A percentile compares a stretch with the other conserved stretches of the same genome.
Evolutionary conservation across 2,113 vertebrate species (phyloP).

Genomic region (Peromyscus polionotus): DNA sequence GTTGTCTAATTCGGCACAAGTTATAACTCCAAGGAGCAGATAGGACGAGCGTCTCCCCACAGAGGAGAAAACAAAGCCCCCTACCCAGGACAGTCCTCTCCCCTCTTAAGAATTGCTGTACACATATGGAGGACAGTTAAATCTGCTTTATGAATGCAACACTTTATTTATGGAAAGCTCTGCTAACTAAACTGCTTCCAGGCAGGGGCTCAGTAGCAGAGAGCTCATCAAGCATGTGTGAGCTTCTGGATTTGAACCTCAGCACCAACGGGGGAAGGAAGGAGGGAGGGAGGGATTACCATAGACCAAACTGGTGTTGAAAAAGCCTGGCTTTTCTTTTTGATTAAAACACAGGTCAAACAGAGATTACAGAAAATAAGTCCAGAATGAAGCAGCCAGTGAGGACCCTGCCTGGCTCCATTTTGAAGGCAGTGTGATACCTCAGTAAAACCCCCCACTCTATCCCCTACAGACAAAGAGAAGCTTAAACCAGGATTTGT

Average conservation of each 20-base stretch:
- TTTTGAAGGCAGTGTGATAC: not conserved
- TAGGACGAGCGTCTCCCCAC: not conserved
- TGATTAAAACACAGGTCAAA: constrained; percentile 26
- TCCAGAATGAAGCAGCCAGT: not conserved
- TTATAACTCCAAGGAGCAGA: not conserved
- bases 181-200: not conserved
- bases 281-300: no score
- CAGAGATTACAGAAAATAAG: constrained; percentile 11
- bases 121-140: not conserved
- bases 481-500: no score
- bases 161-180: not conserved
- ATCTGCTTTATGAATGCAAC: not conserved
- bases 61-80: not conserved
- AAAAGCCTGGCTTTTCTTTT: constrained; percentile 33
- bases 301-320: not conserved
- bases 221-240: not conserved
- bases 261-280: no score
- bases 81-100: not conserved
- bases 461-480: no score
- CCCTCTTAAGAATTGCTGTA: not conserved
- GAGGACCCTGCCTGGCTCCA: not conserved
- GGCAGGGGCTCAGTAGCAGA: not conserved
- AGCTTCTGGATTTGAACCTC: not conserved
- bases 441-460: no score
- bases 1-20: not conserved